Base-by-base conservation (phyloP, 2,888 invertebrate species). In the Meloe dianella region DNA sequence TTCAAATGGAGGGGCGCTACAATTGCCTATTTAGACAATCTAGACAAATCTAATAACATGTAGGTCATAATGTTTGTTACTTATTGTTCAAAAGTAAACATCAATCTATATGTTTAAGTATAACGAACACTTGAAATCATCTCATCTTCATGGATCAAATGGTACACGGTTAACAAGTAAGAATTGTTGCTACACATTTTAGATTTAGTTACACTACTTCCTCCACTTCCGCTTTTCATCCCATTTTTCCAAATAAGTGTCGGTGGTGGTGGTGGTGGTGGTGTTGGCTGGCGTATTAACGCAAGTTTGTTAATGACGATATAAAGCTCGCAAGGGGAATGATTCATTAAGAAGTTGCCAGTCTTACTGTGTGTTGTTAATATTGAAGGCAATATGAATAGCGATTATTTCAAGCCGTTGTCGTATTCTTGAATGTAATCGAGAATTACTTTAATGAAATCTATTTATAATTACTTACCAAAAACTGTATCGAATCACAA, bases 321-420 rank as follows among this genome's bases (percentile, higher is more conserved):
- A 74, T 76, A 78, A 76, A 76, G 77, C 76, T 75, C 76, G 72
- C 77, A 71, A 68, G 76, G 77, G 77, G 74, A 73, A 76, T 73
- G 76, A 78, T 77, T 78, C 78, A 78, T 78, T 78, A 78, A 75
- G 76, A 77, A 77, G 75, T 77, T 76, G 74, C 70, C 72, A 70
- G 69, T 65, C 66, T 67, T 71, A 66, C 63, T 17, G n/a, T 67
- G 65, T 61, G 72, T 74, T 70, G 72, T 74, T 75, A 76, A 76
- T 76, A 74, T 71, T 73, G 12, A 51, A 65, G 69, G 73, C 75
- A 74, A 75, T 72, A 72, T 68, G 66, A 71, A 68, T 64, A n/a
- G 72, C 67, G 67, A 69, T 66, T 71, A 71, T 69, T 71, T 72
- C 71, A 70, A 66, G 63, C 65, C 63, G 72, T 71, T 65, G 72